A percentile compares a stretch with the other conserved stretches of the same genome.
Evolutionary conservation across 2,888 invertebrate genomes (phyloP).

Genomic region (Masnerella sp.): DNA sequence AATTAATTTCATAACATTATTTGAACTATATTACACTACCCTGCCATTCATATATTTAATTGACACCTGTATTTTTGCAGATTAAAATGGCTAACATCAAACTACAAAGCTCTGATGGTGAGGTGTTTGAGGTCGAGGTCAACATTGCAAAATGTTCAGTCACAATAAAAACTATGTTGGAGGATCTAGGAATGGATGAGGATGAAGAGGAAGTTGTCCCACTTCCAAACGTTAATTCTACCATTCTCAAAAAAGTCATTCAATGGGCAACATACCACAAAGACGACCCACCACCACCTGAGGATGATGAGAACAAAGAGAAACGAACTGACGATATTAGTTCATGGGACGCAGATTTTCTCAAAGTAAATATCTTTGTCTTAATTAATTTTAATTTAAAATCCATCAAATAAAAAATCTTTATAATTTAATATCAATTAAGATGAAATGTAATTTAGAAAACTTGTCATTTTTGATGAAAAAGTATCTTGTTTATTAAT

Average conservation of each 20-base stretch:
- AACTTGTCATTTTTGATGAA: too few species aligned
- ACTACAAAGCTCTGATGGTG: conserved; percentile 95
- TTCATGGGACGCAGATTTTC: conserved; percentile 99
- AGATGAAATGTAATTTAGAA: too few species aligned
- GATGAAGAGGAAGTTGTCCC: conserved; percentile 97
- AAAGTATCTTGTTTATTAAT: too few species aligned
- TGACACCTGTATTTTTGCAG: too few species aligned
- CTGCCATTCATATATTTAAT: too few species aligned
- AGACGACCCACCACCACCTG: conserved; percentile 96
- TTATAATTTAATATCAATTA: too few species aligned
- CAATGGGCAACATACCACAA: conserved; percentile 96
- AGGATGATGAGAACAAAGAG: conserved; percentile 98
- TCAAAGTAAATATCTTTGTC: conserved; percentile 82
- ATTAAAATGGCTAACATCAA: too few species aligned
- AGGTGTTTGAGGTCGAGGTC: conserved; percentile 96
- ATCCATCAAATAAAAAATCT: too few species aligned
- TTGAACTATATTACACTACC: too few species aligned
- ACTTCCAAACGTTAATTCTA: conserved; percentile 97
- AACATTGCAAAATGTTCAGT: conserved; percentile 98
- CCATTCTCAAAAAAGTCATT: conserved; percentile 95
- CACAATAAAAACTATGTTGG: conserved; percentile 99
- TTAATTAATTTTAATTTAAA: not conserved
- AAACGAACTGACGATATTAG: conserved; percentile 99
- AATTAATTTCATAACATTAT: too few species aligned
- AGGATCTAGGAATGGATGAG: conserved; percentile 94